These are phyloP conservation scores for Carposina sasakii DNA, from an alignment of 1,140 invertebrate genomes.

Conservation along the genomic window DNA sequence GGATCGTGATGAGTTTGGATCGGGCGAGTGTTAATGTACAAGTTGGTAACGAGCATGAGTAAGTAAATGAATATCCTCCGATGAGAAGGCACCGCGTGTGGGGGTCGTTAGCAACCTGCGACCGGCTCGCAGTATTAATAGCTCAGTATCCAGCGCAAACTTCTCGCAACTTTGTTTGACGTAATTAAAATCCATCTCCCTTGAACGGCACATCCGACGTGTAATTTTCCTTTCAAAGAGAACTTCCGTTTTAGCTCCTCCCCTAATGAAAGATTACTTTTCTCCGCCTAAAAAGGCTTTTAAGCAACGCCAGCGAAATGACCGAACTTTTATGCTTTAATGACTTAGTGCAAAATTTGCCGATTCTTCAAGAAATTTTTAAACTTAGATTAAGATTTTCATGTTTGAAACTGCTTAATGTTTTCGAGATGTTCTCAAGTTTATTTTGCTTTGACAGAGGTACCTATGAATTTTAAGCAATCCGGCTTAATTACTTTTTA, in stretches of 20 bases:
- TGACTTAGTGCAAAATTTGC: constrained; percentile 72
- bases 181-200: constrained; percentile 70
- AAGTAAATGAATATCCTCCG: constrained; percentile 19
- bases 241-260: constrained; percentile 70
- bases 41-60: constrained; percentile 21
- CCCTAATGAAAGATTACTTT: constrained; percentile 72
- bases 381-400: constrained; percentile 72
- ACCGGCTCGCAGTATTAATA: too few relatives aligned
- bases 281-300: constrained; percentile 71
- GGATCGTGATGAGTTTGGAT: constrained; percentile 13
- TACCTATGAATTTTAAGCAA: constrained; percentile 66
- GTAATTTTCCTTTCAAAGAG: constrained; percentile 72
- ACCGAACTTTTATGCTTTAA: constrained; percentile 72
- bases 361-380: constrained; percentile 70
- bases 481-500: constrained; percentile 65
- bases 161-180: constrained; percentile 62
- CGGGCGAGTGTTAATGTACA: constrained; percentile 18
- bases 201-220: constrained; percentile 56
- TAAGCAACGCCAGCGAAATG: constrained; percentile 70
- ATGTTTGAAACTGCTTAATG: constrained; percentile 63
- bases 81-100: not conserved
- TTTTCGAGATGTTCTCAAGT: constrained; percentile 53
- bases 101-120: constrained; percentile 41
- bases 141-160: too few relatives aligned
- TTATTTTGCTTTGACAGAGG: constrained; percentile 44